Evolutionary conservation across 2,113 vertebrate species (phyloP).

Genomic region (Ameiurus melas): DNA sequence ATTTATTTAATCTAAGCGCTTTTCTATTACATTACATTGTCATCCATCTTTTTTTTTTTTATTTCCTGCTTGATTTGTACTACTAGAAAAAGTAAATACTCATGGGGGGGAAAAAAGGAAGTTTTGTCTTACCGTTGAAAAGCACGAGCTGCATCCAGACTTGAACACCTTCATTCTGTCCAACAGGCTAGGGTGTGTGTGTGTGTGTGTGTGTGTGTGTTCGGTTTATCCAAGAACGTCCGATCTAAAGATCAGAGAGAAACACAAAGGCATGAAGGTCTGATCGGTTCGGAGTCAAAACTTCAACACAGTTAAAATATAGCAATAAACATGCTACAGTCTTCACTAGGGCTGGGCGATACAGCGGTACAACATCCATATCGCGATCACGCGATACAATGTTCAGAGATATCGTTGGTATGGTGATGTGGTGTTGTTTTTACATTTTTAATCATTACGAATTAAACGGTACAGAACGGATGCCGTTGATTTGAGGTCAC

Average conservation of each 20-base stretch:
- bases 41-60: no score
- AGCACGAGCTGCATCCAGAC: background rate
- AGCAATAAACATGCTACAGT: background rate
- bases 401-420: no score
- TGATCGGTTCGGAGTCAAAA: background rate
- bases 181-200: background rate
- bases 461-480: no score
- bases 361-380: no score
- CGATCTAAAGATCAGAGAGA: background rate
- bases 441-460: no score
- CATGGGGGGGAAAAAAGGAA: no score
- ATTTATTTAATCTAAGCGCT: background rate
- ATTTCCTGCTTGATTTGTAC: no score
- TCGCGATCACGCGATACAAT: no score
- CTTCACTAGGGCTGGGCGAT: background rate
- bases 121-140: conserved; percentile 31
- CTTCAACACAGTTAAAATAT: background rate
- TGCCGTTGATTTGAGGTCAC: no score
- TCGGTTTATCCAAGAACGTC: background rate
- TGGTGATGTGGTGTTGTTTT: background rate
- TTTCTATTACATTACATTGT: no score
- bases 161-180: conserved; percentile 23
- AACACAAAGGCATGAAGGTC: background rate
- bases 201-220: background rate
- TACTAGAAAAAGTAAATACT: background rate